phyloP scores from a whole-genome alignment of 2,797 vertebrate species.

The Heliangelus exortis region DNA sequence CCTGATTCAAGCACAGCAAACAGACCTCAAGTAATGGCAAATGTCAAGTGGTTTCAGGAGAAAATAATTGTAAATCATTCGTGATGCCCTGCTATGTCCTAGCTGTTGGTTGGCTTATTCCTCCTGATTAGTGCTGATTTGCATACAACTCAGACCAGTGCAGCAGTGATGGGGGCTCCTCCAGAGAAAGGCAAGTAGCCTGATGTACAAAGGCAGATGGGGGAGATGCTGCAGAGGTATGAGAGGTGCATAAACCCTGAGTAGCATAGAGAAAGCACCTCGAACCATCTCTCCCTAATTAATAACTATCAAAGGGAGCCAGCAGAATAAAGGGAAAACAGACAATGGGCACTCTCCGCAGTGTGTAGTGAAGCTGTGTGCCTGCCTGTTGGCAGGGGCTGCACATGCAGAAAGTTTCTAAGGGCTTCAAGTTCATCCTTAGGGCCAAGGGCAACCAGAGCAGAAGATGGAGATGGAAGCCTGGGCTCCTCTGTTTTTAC shows the following conservation, averaged over 20 bases:
- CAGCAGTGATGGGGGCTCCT: not conserved
- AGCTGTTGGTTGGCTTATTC: slow-evolving; percentile 35
- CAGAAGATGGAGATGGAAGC: not conserved
- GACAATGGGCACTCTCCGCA: not conserved
- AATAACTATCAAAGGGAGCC: not conserved
- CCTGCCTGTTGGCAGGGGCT: not conserved
- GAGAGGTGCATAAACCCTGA: not conserved
- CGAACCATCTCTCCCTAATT: not conserved
- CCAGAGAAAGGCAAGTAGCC: not conserved
- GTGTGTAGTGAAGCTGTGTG: not conserved
- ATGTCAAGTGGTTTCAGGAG: slow-evolving; percentile 70
- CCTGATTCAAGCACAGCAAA: slow-evolving; percentile 68
- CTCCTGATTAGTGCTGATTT: slow-evolving; percentile 29
- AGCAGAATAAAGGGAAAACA: not conserved
- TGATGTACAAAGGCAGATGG: not conserved
- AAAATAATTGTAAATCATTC: slow-evolving; percentile 65
- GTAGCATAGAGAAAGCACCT: not conserved
- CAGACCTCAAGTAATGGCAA: slow-evolving; percentile 66
- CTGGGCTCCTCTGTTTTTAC: not conserved
- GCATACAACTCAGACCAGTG: not conserved
- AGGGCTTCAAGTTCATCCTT: not conserved
- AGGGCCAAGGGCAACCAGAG: not conserved
- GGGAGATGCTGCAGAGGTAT: not conserved
- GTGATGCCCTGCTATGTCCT: slow-evolving; percentile 8
- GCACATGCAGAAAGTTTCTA: not conserved